Base-by-base conservation (phyloP, 2,113 vertebrate genomes). In the Cyprinodon brontotheroides region DNA sequence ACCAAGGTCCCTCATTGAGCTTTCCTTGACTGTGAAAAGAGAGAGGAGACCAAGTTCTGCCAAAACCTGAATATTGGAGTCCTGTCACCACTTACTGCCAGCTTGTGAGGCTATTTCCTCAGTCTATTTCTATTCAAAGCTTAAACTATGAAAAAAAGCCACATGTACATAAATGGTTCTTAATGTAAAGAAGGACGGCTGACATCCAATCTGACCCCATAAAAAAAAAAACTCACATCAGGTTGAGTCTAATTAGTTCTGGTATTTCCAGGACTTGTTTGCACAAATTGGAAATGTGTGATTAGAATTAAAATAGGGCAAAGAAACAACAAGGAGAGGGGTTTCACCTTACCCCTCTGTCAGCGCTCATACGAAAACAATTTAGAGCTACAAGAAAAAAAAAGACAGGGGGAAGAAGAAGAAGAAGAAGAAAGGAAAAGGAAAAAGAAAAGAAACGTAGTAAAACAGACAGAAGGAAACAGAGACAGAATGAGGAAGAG, bases 301-400 rank as follows among this genome's bases (percentile, higher is more conserved):
- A 95, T 92, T 91, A 93, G 92, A 94, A 96, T 95, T 94, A 94
- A 96, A 96, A 93, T 94, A 94, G 86, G 72, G 80, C 83, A 77
- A 61, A 61, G 80, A 74, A 70, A 53, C 61, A 95, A 87, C 95
- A 89, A 29, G 80, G 48, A 84, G 81, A 77, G 82, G 80, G 80
- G 63, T 87, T 93, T 92, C 94, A 94, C 92, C 86, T 93, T 93
- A 87, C 86, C 92, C 91, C 81, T 92, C 87, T 73, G 78, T 87
- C 92, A 89, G 91, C 91, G 89, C 94, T 93, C 94, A 95, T 94
- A 94, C 84, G 87, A 95, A 94, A 94, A 91, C 90, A 94, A 96
- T 96, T 95, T 94, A 87, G 86, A 68, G 71, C 68, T 71, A 41
- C 71, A 74, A 89, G 82, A 82, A 79, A 67, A 70, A 77, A 68